phyloP scores from a whole-genome alignment of 1,140 invertebrate genomes.

The Cherax destructor region DNA sequence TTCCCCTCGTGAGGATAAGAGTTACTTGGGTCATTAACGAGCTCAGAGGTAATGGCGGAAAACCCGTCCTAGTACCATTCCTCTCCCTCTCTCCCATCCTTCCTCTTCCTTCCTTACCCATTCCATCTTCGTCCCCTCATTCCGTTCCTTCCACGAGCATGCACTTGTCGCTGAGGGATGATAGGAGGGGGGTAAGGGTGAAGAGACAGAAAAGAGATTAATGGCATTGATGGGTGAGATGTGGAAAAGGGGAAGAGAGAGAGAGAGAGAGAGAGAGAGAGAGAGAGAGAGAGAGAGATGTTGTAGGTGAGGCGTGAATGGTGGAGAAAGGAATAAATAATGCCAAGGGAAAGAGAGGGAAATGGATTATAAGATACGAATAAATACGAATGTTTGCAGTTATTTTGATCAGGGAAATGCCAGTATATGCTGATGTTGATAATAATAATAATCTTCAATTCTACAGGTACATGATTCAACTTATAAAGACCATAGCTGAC shows the following conservation, averaged over 20 bases:
- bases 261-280: no score
- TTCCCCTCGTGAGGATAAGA: constrained; percentile 22
- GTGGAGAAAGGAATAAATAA: neutral
- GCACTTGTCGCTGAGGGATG: neutral
- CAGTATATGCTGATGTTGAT: no score
- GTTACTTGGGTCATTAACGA: constrained; percentile 43
- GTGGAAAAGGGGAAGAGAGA: no score
- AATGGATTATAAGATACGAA: no score
- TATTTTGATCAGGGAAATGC: no score
- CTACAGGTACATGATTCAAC: no score
- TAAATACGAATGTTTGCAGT: no score
- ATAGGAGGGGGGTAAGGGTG: neutral
- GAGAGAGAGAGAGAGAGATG: no score
- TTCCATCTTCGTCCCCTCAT: neutral
- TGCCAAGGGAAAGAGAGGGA: neutral
- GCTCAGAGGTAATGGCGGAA: constrained; percentile 24
- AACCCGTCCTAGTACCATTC: neutral
- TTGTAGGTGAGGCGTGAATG: no score
- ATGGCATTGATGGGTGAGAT: neutral
- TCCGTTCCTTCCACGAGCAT: neutral
- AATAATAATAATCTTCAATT: no score
- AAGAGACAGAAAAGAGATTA: neutral
- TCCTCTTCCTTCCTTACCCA: constrained; percentile 4
- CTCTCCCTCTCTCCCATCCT: constrained; percentile 18
- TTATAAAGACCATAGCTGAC: no score